Percentiles rank a stretch among this genome's conserved stretches.
Evolutionary conservation across 1,140 invertebrate genomes (phyloP).

Genomic region (Drosophila virilis): DNA sequence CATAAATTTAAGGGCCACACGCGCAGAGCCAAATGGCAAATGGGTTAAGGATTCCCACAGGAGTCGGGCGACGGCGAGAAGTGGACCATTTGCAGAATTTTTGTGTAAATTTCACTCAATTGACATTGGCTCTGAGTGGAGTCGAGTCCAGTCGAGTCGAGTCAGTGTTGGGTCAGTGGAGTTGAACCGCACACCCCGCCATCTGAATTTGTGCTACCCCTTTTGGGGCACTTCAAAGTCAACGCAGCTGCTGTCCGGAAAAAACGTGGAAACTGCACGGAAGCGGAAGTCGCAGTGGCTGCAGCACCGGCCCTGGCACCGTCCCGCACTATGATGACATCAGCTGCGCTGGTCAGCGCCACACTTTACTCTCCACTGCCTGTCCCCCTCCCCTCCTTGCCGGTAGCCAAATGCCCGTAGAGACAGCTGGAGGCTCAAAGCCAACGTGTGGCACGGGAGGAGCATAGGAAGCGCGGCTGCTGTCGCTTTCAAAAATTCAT

Average conservation of each 20-base stretch:
- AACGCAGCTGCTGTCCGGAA: conserved; percentile 73
- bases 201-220: conserved; percentile 33
- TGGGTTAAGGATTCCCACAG: conserved; percentile 43
- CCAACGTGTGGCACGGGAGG: conserved; percentile 33
- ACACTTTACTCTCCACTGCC: neutral
- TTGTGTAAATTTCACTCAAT: conserved; percentile 78
- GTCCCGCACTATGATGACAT: neutral
- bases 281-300: conserved; percentile 82
- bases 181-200: too few species aligned
- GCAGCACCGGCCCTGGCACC: conserved; percentile 37
- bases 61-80: neutral
- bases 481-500: conserved; percentile 82
- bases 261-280: conserved; percentile 78
- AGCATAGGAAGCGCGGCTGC: conserved; percentile 55
- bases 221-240: conserved; percentile 75
- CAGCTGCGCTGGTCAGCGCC: conserved; percentile 12
- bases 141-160: conserved; percentile 26
- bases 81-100: conserved; percentile 42
- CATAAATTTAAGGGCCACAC: conserved; percentile 68
- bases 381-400: neutral
- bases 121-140: conserved; percentile 58
- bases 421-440: conserved; percentile 12
- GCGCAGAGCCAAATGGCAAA: conserved; percentile 55
- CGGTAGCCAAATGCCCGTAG: conserved; percentile 11
- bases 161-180: neutral